Conservation (phyloP, 2,888 invertebrate genomes). For the Scaptomyza caliginosa region DNA sequence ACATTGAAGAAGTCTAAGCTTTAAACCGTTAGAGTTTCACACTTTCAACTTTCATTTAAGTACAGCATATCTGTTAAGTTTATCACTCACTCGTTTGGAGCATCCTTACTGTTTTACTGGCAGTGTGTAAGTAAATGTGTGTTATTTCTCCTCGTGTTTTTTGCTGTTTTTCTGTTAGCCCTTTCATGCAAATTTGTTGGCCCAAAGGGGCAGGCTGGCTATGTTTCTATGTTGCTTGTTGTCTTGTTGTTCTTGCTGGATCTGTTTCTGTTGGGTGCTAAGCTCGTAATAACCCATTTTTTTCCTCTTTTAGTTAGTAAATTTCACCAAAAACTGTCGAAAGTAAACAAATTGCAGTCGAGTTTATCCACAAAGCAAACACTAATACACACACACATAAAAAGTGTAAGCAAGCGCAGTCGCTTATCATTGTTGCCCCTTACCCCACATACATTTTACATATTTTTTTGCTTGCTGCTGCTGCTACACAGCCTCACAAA, state of each 20-base stretch:
- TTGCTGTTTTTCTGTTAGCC: slow-evolving; percentile 12
- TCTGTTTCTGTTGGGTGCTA: slow-evolving; percentile 39
- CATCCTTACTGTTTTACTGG: not conserved
- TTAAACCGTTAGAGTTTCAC: too few relatives aligned
- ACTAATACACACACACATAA: slow-evolving; percentile 19
- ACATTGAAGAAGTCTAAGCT: not conserved
- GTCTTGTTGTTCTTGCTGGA: not conserved
- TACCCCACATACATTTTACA: not conserved
- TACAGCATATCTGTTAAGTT: not conserved
- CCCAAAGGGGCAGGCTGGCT: slow-evolving; percentile 2
- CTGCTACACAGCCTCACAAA: slow-evolving; percentile 48
- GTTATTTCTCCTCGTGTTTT: not conserved
- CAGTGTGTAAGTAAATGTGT: not conserved
- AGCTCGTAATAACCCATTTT: slow-evolving; percentile 73
- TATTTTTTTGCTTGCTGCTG: slow-evolving; percentile 12
- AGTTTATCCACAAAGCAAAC: slow-evolving; percentile 62
- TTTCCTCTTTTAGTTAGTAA: slow-evolving; percentile 27
- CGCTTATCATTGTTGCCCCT: slow-evolving; percentile 68
- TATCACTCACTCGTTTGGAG: not conserved
- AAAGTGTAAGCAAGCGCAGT: slow-evolving; percentile 4
- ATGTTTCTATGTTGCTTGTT: slow-evolving; percentile 6
- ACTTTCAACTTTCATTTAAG: not conserved
- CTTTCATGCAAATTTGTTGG: slow-evolving; percentile 64
- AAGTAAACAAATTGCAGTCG: slow-evolving; percentile 79
- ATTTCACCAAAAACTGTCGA: slow-evolving; percentile 73